These are phyloP conservation scores for Eupithecia dodoneata DNA, from an alignment of 2,888 invertebrate genomes.

Conservation along the genomic window DNA sequence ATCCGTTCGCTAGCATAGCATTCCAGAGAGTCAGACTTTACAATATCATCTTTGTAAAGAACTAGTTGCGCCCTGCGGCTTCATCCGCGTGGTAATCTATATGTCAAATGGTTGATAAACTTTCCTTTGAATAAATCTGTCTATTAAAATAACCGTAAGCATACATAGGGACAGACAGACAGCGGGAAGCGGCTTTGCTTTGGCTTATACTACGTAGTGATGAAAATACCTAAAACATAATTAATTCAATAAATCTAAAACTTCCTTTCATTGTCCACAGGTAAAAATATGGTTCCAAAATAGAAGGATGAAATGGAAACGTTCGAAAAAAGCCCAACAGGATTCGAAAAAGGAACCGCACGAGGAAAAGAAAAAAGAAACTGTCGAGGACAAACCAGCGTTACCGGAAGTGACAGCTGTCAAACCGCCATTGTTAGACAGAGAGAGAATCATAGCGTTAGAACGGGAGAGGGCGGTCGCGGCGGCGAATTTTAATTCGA, in stretches of 20 bases:
- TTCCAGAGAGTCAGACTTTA: not conserved
- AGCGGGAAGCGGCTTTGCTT: no score
- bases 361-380: constrained; percentile 71
- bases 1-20: not conserved
- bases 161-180: no score
- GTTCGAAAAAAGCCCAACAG: constrained; percentile 97
- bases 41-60: not conserved
- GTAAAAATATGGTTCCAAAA: constrained; percentile 99
- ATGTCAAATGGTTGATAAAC: no score
- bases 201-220: no score
- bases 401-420: constrained; percentile 79
- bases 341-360: constrained; percentile 88
- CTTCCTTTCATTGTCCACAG: constrained; percentile 75
- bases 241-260: not conserved
- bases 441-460: constrained; percentile 78
- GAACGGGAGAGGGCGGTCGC: constrained; percentile 79
- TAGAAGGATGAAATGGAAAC: constrained; percentile 99
- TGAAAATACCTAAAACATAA: no score
- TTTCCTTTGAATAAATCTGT: no score
- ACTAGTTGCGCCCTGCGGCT: no score
- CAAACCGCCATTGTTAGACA: constrained; percentile 77
- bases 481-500: constrained; percentile 80
- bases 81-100: no score
- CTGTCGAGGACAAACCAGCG: constrained; percentile 67
- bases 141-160: no score